phyloP scores from a whole-genome alignment of 2,888 invertebrate species.

The Drosophila differens region DNA sequence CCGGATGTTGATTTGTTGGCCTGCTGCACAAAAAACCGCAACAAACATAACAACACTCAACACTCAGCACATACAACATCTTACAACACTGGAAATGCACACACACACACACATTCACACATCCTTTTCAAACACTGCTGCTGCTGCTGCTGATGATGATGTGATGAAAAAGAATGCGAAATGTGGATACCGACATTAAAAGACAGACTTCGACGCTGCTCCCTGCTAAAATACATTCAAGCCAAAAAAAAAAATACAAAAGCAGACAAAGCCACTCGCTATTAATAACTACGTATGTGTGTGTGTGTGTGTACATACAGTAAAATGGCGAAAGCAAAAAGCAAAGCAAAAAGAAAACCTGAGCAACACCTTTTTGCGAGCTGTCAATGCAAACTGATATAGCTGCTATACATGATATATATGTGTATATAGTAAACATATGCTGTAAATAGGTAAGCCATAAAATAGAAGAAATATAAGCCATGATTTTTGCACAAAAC shows the following conservation, averaged over 20 bases:
- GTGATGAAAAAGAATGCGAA: slow-evolving; percentile 48
- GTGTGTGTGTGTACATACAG: not conserved
- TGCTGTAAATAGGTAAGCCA: slow-evolving; percentile 24
- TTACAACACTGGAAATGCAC: slow-evolving; percentile 10
- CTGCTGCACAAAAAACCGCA: slow-evolving; percentile 35
- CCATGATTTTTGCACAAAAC: not conserved
- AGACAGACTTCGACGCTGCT: slow-evolving; percentile 19
- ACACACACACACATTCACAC: not conserved
- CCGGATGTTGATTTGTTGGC: slow-evolving; percentile 64
- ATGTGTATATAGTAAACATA: not conserved
- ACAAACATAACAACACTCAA: slow-evolving; percentile 26
- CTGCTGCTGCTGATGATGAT: slow-evolving; percentile 1
- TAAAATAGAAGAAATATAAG: not conserved
- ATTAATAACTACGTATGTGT: not conserved
- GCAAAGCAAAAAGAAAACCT: slow-evolving; percentile 5
- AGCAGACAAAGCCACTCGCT: slow-evolving; percentile 13
- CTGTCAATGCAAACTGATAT: slow-evolving; percentile 8
- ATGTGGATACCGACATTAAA: slow-evolving; percentile 47
- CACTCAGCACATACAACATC: slow-evolving; percentile 42
- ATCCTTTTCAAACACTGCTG: slow-evolving; percentile 12
- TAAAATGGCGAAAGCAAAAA: slow-evolving; percentile 4
- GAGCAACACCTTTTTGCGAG: slow-evolving; percentile 13
- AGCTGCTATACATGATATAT: not conserved
- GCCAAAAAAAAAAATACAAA: slow-evolving; percentile 10
- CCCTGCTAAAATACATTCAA: slow-evolving; percentile 15